phyloP scores from a whole-genome alignment of 92 coral and sea anemone species.

The Porites evermanni region DNA sequence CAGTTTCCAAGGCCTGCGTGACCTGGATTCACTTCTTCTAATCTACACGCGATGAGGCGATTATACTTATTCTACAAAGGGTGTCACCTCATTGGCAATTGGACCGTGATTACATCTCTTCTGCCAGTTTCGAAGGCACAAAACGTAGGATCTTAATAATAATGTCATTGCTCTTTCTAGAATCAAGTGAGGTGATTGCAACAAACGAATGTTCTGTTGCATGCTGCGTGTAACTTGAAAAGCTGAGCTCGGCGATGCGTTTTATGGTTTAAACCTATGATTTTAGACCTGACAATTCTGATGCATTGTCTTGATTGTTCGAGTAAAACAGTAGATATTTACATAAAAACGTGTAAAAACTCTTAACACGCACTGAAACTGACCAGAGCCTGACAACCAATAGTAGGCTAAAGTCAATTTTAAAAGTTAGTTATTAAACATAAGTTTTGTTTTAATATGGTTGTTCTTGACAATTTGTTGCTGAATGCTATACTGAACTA shows the following conservation, averaged over 20 bases:
- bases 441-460: background rate
- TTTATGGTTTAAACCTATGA: background rate
- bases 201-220: background rate
- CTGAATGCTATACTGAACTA: background rate
- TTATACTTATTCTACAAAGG: too few species aligned
- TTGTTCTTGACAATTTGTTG: background rate
- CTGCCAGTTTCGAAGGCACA: too few species aligned
- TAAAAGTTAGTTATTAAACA: background rate
- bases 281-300: background rate
- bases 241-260: background rate
- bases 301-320: conserved; percentile 8
- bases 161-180: conserved; percentile 2
- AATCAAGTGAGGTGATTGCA: background rate
- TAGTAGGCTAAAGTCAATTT: background rate
- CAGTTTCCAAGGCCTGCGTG: too few species aligned
- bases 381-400: background rate
- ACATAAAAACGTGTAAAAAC: conserved; percentile 15
- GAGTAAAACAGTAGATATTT: conserved; percentile 24
- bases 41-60: too few species aligned
- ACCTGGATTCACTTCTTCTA: too few species aligned
- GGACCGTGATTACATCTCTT: background rate
- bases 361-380: background rate
- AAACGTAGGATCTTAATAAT: too few species aligned
- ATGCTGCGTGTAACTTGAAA: background rate
- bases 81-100: background rate